phyloP scores from a whole-genome alignment of 2,888 invertebrate species.

The Drosophila tripunctata region DNA sequence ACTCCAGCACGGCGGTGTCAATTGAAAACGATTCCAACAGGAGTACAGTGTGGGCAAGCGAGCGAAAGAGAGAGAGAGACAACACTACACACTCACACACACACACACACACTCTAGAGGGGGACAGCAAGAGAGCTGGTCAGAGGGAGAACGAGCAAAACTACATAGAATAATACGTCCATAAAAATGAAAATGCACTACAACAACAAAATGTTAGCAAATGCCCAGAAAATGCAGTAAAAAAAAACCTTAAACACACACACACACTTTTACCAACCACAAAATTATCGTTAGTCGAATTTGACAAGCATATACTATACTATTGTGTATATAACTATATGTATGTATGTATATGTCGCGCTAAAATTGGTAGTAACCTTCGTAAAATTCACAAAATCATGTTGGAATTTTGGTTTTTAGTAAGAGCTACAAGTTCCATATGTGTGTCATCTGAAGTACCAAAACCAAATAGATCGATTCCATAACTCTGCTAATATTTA shows the following conservation, averaged over 20 bases:
- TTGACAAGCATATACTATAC: background rate
- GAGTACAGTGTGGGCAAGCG: background rate
- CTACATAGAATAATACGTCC: conserved; percentile 43
- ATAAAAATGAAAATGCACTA: conserved; percentile 11
- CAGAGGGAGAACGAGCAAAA: background rate
- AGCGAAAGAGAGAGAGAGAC: background rate
- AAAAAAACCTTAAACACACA: background rate
- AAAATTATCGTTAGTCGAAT: background rate
- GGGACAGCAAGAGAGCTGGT: background rate
- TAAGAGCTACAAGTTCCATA: too few relatives aligned
- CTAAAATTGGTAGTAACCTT: too few relatives aligned
- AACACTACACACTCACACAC: background rate
- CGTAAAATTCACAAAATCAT: too few relatives aligned
- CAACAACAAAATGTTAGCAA: background rate
- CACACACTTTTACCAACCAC: background rate
- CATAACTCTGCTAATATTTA: too few relatives aligned
- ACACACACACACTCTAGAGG: background rate
- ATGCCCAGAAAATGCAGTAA: background rate
- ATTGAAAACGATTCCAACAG: conserved; percentile 8
- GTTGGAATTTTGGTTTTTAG: too few relatives aligned
- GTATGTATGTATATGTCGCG: too few relatives aligned
- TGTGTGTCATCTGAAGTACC: too few relatives aligned
- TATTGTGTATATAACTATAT: too few relatives aligned
- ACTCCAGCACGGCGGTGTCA: conserved; percentile 54
- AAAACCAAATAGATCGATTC: too few relatives aligned